Conservation (phyloP, 2,113 vertebrate genomes). For the Lipophrys pholis region DNA sequence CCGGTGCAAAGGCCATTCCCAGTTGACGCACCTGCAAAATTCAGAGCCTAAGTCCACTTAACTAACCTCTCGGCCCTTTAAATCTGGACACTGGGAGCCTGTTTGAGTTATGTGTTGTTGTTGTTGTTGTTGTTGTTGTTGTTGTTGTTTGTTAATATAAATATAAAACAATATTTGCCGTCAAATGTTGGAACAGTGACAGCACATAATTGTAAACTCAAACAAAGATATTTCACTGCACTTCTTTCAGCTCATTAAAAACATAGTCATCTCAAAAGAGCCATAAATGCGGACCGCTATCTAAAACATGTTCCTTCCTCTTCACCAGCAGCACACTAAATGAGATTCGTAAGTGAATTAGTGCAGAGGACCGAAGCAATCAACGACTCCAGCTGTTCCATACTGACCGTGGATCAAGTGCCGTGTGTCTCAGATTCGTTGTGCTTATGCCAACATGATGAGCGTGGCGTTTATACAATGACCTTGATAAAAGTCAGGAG, state of each 20-base stretch:
- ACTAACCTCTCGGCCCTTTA: too few species aligned
- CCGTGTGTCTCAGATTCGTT: conserved; percentile 27
- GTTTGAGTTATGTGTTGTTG: too few species aligned
- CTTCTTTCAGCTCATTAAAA: conserved; percentile 23
- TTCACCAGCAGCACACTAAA: conserved; percentile 48
- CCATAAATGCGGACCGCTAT: conserved; percentile 16
- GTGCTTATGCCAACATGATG: conserved; percentile 26
- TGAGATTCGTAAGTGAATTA: conserved; percentile 64
- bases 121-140: background rate
- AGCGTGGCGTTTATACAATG: conserved; percentile 35
- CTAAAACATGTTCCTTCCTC: conserved; percentile 12
- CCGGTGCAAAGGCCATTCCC: too few species aligned
- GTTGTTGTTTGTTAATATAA: too few species aligned
- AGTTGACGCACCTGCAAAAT: too few species aligned
- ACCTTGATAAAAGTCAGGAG: conserved; percentile 52
- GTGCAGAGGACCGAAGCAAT: conserved; percentile 57
- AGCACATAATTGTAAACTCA: background rate
- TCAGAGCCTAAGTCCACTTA: too few species aligned
- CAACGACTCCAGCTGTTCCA: conserved; percentile 54
- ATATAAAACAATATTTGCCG: background rate
- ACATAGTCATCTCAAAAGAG: conserved; percentile 12
- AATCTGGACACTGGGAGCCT: too few species aligned
- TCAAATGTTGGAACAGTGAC: background rate
- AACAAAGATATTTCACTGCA: background rate
- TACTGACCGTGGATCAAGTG: conserved; percentile 50